Percentiles rank a stretch among this genome's conserved stretches.
phyloP scores from a whole-genome alignment of 2,888 invertebrate genomes.

The Anthoptus insignis region DNA sequence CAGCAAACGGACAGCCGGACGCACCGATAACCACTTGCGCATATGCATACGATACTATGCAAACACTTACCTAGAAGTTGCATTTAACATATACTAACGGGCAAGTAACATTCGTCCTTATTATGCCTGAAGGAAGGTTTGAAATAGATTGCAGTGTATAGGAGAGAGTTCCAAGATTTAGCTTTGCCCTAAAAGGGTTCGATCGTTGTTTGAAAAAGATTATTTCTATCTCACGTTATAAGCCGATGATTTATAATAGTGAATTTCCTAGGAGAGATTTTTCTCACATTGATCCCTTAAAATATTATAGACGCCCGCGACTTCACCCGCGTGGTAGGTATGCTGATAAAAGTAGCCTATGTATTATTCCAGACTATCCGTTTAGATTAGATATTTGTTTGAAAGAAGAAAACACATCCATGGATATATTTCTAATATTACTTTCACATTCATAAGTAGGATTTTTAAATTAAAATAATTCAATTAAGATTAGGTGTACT shows the following conservation, averaged over 20 bases:
- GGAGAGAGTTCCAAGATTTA: constrained; percentile 31
- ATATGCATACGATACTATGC: constrained; percentile 79
- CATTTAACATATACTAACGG: constrained; percentile 16
- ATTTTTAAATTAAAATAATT: too few species aligned
- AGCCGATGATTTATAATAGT: constrained; percentile 1
- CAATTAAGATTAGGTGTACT: too few species aligned
- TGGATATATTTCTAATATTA: too few species aligned
- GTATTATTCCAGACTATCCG: too few species aligned
- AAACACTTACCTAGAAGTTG: constrained; percentile 63
- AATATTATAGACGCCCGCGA: too few species aligned
- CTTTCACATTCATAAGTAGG: too few species aligned
- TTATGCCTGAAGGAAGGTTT: not conserved
- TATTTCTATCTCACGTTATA: constrained; percentile 34
- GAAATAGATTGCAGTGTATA: not conserved
- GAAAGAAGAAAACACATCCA: too few species aligned
- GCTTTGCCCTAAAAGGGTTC: constrained; percentile 29
- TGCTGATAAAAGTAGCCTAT: too few species aligned
- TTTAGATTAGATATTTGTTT: too few species aligned
- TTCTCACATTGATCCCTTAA: not conserved
- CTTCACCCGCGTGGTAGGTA: too few species aligned
- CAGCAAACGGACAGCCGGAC: constrained; percentile 79
- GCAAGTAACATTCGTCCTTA: not conserved
- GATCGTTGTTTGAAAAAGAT: constrained; percentile 35
- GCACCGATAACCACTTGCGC: constrained; percentile 79
- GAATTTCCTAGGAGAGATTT: not conserved